phyloP scores from a whole-genome alignment of 2,113 vertebrate species.

The Vidua chalybeata region DNA sequence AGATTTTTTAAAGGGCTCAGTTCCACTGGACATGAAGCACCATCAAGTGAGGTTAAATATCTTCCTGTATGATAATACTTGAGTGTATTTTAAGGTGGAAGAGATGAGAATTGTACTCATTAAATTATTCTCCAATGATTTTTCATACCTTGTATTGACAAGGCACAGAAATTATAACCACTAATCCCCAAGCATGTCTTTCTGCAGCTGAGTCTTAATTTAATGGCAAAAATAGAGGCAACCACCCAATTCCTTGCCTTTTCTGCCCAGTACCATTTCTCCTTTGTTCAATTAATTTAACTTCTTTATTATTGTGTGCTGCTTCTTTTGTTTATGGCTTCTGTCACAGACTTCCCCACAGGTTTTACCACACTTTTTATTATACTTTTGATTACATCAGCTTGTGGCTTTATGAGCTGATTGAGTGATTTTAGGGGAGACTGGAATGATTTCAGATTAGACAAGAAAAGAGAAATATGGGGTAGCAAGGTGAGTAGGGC shows the following conservation, averaged over 20 bases:
- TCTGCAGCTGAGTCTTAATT: neutral
- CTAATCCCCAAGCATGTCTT: neutral
- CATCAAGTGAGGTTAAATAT: neutral
- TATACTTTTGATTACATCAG: neutral
- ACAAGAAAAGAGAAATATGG: neutral
- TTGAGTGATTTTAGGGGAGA: neutral
- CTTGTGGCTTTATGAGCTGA: neutral
- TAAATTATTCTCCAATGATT: neutral
- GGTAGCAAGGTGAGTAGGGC: neutral
- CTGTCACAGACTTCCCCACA: neutral
- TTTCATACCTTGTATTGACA: neutral
- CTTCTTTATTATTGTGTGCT: neutral
- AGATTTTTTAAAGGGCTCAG: neutral
- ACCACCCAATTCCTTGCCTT: neutral
- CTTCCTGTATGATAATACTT: neutral
- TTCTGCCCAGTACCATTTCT: neutral
- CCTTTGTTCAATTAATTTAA: neutral
- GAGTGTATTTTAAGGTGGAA: neutral
- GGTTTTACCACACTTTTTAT: neutral
- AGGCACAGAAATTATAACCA: neutral
- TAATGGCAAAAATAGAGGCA: neutral
- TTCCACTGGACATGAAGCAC: neutral
- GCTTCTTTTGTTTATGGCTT: neutral
- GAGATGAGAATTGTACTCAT: neutral
- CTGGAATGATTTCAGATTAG: neutral